These are phyloP conservation scores for Argopecten irradians DNA, from an alignment of 1,140 invertebrate species.

Conservation along the genomic window DNA sequence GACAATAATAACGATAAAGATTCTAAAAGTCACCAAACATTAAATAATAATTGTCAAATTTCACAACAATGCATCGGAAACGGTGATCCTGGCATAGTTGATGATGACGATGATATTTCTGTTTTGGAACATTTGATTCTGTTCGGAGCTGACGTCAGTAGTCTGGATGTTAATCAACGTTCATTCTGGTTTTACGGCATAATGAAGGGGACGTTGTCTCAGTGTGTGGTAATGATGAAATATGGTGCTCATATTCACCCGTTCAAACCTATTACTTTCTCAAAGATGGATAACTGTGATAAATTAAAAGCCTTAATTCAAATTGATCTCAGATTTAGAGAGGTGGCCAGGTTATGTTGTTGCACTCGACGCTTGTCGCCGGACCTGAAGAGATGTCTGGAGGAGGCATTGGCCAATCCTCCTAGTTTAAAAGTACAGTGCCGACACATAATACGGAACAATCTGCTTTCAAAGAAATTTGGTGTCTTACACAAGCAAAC, in stretches of 20 bases:
- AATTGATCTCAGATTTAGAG: background rate
- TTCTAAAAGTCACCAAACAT: background rate
- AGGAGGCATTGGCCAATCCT: background rate
- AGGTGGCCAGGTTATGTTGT: background rate
- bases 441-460: background rate
- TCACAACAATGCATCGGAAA: background rate
- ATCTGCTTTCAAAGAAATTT: background rate
- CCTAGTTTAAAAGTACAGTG: background rate
- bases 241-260: background rate
- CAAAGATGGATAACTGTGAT: background rate
- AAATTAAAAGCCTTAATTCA: slow-evolving; percentile 6
- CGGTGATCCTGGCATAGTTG: background rate
- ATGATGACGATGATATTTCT: background rate
- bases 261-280: background rate
- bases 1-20: background rate
- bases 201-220: background rate
- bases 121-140: background rate
- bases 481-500: background rate
- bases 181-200: background rate
- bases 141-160: background rate
- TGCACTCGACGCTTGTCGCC: background rate
- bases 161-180: background rate
- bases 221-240: background rate
- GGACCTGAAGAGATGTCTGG: background rate
- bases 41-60: background rate